phyloP scores from a whole-genome alignment of 1,140 invertebrate species.

The Chelonus insularis region DNA sequence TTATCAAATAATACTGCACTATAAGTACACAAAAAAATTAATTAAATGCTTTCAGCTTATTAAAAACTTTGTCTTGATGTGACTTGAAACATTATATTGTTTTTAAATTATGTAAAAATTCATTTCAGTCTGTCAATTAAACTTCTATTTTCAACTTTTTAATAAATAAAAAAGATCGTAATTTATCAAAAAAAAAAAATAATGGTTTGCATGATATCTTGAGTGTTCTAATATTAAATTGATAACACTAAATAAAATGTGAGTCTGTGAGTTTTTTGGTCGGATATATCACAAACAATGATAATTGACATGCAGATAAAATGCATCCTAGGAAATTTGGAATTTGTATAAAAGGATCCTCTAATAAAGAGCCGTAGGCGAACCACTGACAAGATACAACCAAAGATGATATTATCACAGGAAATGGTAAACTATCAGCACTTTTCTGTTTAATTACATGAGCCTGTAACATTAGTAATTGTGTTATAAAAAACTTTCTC shows the following conservation, averaged over 20 bases:
- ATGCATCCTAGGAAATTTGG: conserved; percentile 75
- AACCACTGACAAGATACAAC: conserved; percentile 76
- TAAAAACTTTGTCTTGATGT: too few species aligned
- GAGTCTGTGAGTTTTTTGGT: conserved; percentile 48
- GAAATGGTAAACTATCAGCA: conserved; percentile 77
- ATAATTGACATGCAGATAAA: conserved; percentile 69
- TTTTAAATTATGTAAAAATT: too few species aligned
- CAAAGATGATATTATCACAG: conserved; percentile 75
- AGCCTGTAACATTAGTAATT: conserved; percentile 48
- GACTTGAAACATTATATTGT: too few species aligned
- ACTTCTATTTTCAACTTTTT: too few species aligned
- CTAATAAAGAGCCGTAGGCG: conserved; percentile 71
- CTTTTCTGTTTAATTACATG: conserved; percentile 76
- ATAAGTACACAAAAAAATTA: too few species aligned
- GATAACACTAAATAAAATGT: conserved; percentile 42
- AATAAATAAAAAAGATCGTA: too few species aligned
- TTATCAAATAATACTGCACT: too few species aligned
- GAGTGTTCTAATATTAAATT: too few species aligned
- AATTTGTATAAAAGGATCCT: conserved; percentile 73
- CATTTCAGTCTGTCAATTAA: too few species aligned
- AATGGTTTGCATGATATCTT: too few species aligned
- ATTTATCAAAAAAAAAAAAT: too few species aligned
- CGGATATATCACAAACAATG: conserved; percentile 72
- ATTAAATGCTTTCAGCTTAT: too few species aligned
- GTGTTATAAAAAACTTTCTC: conserved; percentile 1